Base-by-base conservation (phyloP, 2,888 invertebrate genomes). In the Busseola fusca region DNA sequence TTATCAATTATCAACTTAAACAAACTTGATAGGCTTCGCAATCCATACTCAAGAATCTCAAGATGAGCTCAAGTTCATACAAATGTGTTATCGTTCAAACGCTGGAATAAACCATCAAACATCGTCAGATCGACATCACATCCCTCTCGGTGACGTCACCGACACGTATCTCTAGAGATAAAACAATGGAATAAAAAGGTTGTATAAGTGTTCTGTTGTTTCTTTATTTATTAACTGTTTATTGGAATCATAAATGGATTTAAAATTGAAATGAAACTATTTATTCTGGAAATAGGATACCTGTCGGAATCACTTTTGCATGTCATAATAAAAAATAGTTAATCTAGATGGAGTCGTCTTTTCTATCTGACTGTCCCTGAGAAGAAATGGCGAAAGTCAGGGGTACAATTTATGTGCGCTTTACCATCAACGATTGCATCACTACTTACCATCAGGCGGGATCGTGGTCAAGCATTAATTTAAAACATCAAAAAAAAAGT, bases 41-140 rank as follows among this genome's bases (percentile, higher is more conserved):
- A 42, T 21, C 45, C 30, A 18, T n/a, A 50, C 21, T 45, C 42
- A 45, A n/a, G n/a, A n/a, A n/a, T n/a, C n/a, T n/a, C n/a, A n/a
- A 45, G 42, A 58, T 30, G 60, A 54, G 54, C 42, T 70, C 42
- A 64, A 57, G 50, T 74, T 59, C 42, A 75, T 65, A 64, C 45
- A 71, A 57, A 34, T 59, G 25, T n/a, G 48, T 60, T 76, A 72
- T 76, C 72, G 54, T 64, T 64, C 64, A 60, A 62, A 54, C 50
- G 21, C 21, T 65, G 5, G 14, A 65, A 40, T 42, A 48, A 48
- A 48, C 30, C 12, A 3, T 60, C 7, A 25, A 25, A 30, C 48
- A 18, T 52, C 56, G 66, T 64, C 66, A 59, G 9, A 21, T 21
- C 62, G 21, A 67, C 78, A 78, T 78, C 78, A 78, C 57, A 18